phyloP scores from a whole-genome alignment of 2,888 invertebrate genomes.

The Choreutis nemorana region DNA sequence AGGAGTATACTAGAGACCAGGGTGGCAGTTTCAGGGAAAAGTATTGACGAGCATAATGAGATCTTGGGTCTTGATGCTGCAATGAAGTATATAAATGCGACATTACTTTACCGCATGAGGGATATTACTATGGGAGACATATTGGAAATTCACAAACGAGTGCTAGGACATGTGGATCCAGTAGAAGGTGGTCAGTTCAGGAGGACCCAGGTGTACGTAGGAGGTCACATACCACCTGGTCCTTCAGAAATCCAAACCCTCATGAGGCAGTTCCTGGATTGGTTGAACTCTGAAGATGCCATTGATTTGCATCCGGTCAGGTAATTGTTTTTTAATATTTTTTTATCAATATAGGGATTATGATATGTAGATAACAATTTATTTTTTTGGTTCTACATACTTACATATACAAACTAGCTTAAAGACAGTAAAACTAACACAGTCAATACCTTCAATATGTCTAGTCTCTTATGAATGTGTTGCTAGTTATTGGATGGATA shows the following conservation, averaged over 20 bases:
- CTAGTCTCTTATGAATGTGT: too few species aligned
- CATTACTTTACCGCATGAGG: conserved; percentile 79
- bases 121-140: conserved; percentile 86
- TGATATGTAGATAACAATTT: too few species aligned
- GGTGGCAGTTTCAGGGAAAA: conserved; percentile 81
- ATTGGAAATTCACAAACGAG: conserved; percentile 89
- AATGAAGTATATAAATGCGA: conserved; percentile 90
- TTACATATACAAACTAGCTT: too few species aligned
- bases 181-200: conserved; percentile 89
- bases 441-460: too few species aligned
- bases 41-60: conserved; percentile 96
- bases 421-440: too few species aligned
- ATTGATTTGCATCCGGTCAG: conserved; percentile 87
- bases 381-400: too few species aligned
- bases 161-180: conserved; percentile 95
- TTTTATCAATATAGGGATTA: too few species aligned
- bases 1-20: conserved; percentile 90
- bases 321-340: too few species aligned
- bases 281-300: conserved; percentile 92
- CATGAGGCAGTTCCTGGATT: conserved; percentile 89
- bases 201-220: conserved; percentile 91
- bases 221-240: conserved; percentile 92
- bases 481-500: too few species aligned
- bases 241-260: conserved; percentile 82
- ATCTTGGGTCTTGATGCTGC: conserved; percentile 94